phyloP scores from a whole-genome alignment of 2,888 invertebrate species.

The Bombyx huttoni region DNA sequence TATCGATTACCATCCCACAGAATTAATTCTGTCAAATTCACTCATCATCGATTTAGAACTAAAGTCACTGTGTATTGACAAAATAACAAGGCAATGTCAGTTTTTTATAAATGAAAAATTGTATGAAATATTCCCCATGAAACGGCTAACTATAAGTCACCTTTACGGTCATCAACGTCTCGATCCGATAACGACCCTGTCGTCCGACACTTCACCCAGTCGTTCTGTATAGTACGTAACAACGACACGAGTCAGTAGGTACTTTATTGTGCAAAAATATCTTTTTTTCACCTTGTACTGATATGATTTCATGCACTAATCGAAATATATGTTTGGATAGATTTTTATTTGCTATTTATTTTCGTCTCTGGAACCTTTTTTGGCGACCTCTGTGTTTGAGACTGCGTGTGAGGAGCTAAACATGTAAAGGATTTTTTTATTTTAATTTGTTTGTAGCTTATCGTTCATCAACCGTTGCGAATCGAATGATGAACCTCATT shows the following conservation, averaged over 20 bases:
- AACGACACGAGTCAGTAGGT: conserved; percentile 2
- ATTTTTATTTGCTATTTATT: too few relatives aligned
- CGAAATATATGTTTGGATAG: neutral
- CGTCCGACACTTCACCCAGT: conserved; percentile 21
- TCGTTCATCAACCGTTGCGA: conserved; percentile 32
- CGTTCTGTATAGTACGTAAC: conserved; percentile 9
- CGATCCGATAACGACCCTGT: conserved; percentile 26
- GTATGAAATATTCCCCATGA: neutral
- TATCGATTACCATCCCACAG: neutral
- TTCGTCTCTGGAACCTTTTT: too few relatives aligned
- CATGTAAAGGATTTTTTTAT: neutral
- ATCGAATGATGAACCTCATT: conserved; percentile 38
- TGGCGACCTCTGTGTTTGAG: too few relatives aligned
- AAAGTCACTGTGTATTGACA: neutral
- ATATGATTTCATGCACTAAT: neutral
- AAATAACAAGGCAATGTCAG: neutral
- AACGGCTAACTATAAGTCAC: conserved; percentile 25
- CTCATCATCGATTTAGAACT: neutral
- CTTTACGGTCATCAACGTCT: conserved; percentile 22
- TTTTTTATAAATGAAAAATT: conserved; percentile 2
- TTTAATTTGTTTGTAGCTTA: neutral
- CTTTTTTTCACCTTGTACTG: conserved; percentile 2
- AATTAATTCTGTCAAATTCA: neutral
- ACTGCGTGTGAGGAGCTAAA: neutral
- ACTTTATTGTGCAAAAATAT: neutral